Conservation (phyloP, 2,113 vertebrate species). For the Tragelaphus imberbis region DNA sequence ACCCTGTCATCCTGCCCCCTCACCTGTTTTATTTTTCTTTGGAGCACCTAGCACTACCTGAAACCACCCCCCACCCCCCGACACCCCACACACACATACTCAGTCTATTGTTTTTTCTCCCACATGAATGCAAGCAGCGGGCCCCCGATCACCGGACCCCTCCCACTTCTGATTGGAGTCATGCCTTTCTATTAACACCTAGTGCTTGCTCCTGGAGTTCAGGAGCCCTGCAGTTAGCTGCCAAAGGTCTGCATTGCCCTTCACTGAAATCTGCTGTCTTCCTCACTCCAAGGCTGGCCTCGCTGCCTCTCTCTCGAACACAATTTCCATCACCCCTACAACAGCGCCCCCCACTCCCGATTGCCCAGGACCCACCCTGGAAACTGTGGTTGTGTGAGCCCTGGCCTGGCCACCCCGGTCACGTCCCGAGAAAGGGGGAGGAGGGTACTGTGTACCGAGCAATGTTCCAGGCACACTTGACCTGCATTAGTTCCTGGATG, state of each 20-base stretch:
- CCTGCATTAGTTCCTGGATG: not conserved
- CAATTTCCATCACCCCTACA: not conserved
- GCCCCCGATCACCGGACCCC: rapidly evolving
- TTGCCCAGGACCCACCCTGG: not conserved
- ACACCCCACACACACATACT: too few relatives aligned
- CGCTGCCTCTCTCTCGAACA: rapidly evolving
- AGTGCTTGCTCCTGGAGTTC: not conserved
- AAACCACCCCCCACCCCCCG: not conserved
- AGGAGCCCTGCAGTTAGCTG: not conserved
- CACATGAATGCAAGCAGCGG: too few relatives aligned
- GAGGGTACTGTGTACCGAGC: not conserved
- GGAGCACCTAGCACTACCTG: not conserved
- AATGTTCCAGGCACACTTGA: not conserved
- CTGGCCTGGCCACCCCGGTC: not conserved
- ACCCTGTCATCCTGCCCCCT: not conserved
- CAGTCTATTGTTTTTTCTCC: not conserved
- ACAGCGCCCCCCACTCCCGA: rapidly evolving
- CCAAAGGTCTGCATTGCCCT: not conserved
- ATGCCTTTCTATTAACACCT: not conserved
- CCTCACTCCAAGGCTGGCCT: not conserved
- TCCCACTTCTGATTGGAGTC: not conserved
- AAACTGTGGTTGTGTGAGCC: not conserved
- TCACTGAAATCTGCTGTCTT: too few relatives aligned
- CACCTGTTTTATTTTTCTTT: not conserved
- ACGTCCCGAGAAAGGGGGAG: rapidly evolving